Percentiles rank a stretch among this genome's conserved stretches.
phyloP scores from a whole-genome alignment of 2,113 vertebrate species.

The Campylorhamphus procurvoides region DNA sequence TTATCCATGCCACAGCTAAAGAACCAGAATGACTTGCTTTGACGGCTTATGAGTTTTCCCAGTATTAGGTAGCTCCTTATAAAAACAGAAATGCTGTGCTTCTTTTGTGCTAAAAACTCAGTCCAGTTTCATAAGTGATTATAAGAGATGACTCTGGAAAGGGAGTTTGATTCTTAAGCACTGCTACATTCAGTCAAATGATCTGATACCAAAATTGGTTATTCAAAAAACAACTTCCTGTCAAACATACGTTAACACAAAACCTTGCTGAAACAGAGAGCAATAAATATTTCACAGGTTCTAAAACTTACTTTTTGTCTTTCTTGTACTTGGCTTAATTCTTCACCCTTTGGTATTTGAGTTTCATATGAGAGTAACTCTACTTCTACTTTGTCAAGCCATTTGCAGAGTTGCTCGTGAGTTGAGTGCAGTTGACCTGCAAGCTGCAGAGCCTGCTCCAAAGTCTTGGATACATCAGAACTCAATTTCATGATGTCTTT shows the following conservation, averaged over 20 bases:
- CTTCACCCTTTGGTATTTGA: constrained; percentile 79
- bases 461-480: constrained; percentile 80
- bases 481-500: constrained; percentile 89
- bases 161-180: not conserved
- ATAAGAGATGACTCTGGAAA: not conserved
- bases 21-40: constrained; percentile 3
- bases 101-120: constrained; percentile 7
- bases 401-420: constrained; percentile 82
- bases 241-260: not conserved
- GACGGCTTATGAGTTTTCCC: constrained; percentile 2
- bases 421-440: constrained; percentile 80
- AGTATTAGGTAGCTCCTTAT: not conserved
- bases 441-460: constrained; percentile 87
- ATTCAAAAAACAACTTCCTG: not conserved
- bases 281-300: not conserved
- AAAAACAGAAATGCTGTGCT: not conserved
- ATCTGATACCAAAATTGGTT: not conserved
- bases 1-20: not conserved
- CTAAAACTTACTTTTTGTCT: constrained; percentile 85
- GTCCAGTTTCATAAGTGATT: not conserved
- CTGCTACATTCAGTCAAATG: constrained; percentile 7
- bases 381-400: constrained; percentile 86
- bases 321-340: constrained; percentile 80
- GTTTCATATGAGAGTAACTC: constrained; percentile 81
- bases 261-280: not conserved